Conservation (phyloP, 1,140 invertebrate genomes). For the Globodera ellingtonae region DNA sequence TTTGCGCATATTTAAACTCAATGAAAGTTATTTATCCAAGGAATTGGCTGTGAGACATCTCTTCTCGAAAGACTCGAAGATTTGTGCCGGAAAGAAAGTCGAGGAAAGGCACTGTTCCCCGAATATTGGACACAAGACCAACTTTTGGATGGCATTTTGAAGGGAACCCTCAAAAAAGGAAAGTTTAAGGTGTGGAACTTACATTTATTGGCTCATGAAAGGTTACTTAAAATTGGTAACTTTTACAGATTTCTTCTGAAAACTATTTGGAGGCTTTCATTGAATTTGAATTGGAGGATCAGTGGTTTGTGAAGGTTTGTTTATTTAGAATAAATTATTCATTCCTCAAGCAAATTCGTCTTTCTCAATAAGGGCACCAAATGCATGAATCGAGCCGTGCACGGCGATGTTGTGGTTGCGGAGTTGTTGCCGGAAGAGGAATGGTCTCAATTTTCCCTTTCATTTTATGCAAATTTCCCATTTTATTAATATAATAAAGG, state of each 20-base stretch:
- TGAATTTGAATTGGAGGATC: slow-evolving; percentile 35
- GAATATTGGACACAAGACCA: slow-evolving; percentile 48
- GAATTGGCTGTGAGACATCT: slow-evolving; percentile 26
- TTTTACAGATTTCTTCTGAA: slow-evolving; percentile 46
- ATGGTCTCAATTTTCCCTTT: slow-evolving; percentile 73
- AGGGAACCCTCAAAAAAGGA: slow-evolving; percentile 50
- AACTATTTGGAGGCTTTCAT: slow-evolving; percentile 52
- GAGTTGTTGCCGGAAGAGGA: slow-evolving; percentile 84
- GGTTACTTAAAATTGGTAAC: slow-evolving; percentile 10
- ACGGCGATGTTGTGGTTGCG: slow-evolving; percentile 90
- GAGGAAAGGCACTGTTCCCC: slow-evolving; percentile 38
- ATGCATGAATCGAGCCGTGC: slow-evolving; percentile 82
- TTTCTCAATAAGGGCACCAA: slow-evolving; percentile 21
- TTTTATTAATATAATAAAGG: background rate
- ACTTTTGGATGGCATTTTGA: slow-evolving; percentile 42
- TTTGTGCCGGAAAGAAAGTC: slow-evolving; percentile 37
- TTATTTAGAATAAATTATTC: background rate
- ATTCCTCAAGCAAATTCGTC: background rate
- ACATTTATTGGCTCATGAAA: background rate
- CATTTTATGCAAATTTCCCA: background rate
- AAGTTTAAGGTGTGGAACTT: slow-evolving; percentile 38
- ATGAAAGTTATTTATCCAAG: slow-evolving; percentile 27
- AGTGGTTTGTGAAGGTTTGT: slow-evolving; percentile 40
- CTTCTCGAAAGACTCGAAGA: slow-evolving; percentile 39
- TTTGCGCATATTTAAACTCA: background rate